Base-by-base conservation (phyloP, 2,888 invertebrate genomes). In the Chloroclystis v-ata region DNA sequence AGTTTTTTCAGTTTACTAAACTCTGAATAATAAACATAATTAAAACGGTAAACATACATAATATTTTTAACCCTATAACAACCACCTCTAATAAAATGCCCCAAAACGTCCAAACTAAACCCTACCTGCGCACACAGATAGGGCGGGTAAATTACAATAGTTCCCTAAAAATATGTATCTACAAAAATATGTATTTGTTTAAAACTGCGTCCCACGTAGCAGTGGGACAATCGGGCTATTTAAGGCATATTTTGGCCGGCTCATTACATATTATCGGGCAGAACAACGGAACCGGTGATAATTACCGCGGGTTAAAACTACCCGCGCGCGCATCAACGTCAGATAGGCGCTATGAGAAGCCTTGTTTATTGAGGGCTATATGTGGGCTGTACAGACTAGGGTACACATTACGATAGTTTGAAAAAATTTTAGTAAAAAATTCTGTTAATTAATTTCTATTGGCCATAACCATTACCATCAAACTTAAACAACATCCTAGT, bases 281-380 rank as follows among this genome's bases (percentile, higher is more conserved):
- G 20, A 35, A 35, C 35, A 35, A 43, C 43, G 47, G 47, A 65
- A 58, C 66, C 72, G 75, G 35, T 79, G 77, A 80, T 79, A 78
- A 79, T 80, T 75, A 74, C 56, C 51, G 60, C 59, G 61, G 64
- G 79, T 81, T 80, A 80, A 79, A 80, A 80, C 79, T 78, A 78
- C 74, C 79, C 69, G 54, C 67, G 43, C 46, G 57, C 65, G 67
- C 74, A 76, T 78, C 78, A 77, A 72, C 67, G 76, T 75, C 73
- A 68, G 82, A 82, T 82, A 83, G 75, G 68, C 65, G 73, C 78
- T 77, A 79, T 81, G 82, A 82, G 80, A 78, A 75, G 73, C 69
- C 72, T 82, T 81, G 81, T 83, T 83, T 82, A 83, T 82, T 72
- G 78, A 71, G 75, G 67, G 70, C 67, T 78, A 61, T 59, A 65